Base-by-base conservation (phyloP, 2,888 invertebrate species). In the Psylliodes chrysocephalus region DNA sequence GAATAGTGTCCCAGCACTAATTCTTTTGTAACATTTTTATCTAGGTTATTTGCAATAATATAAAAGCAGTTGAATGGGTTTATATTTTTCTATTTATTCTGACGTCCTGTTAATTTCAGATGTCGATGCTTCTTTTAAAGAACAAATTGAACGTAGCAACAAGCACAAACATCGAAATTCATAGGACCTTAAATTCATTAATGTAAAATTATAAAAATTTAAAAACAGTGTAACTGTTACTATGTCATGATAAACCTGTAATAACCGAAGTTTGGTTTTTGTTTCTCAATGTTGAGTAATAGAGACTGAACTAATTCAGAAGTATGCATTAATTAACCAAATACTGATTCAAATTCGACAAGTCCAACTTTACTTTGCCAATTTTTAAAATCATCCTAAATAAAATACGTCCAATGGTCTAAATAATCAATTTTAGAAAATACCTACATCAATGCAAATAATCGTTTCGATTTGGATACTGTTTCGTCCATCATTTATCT, bases 1-100 rank as follows among this genome's bases (percentile, higher is more conserved):
- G 63, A 69, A 66, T 71, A 70, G 71, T 72, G 77, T 72, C 77
- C 77, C 78, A 78, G 77, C 75, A 70, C 72, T 71, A 71, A 72
- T 70, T 67, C 64, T 63, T 7, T 40, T 40, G 64, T 72, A 67
- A 62, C 18, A 63, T 65, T 28, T 59, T 59, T 30, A 55, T 14
- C 30, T 54, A 56, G n/a, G 62, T 61, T 63, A 19, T 66, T 61
- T 53, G 49, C 66, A 66, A 66, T 56, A 53, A 53, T 57, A 53
- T 44, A 59, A 68, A 67, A 52, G 65, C 68, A 72, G 71, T 74
- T 72, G 72, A 73, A 68, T 60, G 53, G 61, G 60, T 65, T 64
- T 62, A 40, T 54, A 56, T 68, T 63, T 55, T 64, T 54, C 42
- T 67, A 22, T 46, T 63, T 44, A 67, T 51, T 57, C 62, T 60